These are phyloP conservation scores for Lagorchestes hirsutus DNA, from an alignment of 2,797 vertebrate genomes.

Conservation along the genomic window DNA sequence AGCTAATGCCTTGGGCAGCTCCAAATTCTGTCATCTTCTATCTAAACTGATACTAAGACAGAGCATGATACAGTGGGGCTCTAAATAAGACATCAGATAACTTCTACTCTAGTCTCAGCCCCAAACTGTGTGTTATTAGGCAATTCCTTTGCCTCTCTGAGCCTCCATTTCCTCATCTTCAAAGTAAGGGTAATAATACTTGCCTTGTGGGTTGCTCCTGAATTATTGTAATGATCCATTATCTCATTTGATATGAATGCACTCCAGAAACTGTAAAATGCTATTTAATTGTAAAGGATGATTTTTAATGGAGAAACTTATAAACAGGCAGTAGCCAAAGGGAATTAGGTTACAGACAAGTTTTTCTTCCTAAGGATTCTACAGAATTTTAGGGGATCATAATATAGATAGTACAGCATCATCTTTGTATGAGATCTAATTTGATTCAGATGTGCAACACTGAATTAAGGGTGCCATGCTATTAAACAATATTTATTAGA, in stretches of 20 bases:
- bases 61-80: background rate
- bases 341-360: too few relatives aligned
- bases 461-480: conserved; percentile 34
- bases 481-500: conserved; percentile 42
- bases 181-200: background rate
- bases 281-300: background rate
- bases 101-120: background rate
- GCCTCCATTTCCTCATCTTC: background rate
- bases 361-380: conserved; percentile 34
- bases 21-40: background rate
- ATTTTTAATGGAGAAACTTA: background rate
- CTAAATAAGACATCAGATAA: background rate
- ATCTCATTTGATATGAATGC: background rate
- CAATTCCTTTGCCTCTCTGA: background rate
- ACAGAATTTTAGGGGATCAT: conserved; percentile 3
- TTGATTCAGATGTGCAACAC: background rate
- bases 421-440: conserved; percentile 45
- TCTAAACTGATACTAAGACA: background rate
- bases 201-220: background rate
- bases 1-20: background rate
- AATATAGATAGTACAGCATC: conserved; percentile 13
- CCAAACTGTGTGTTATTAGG: background rate
- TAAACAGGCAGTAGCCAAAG: conserved; percentile 15
- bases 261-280: background rate
- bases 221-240: background rate